Evolutionary conservation across 2,888 invertebrate species (phyloP), one percentile per base, ranked within the genome.

Genomic region (Melitaea athalia): DNA sequence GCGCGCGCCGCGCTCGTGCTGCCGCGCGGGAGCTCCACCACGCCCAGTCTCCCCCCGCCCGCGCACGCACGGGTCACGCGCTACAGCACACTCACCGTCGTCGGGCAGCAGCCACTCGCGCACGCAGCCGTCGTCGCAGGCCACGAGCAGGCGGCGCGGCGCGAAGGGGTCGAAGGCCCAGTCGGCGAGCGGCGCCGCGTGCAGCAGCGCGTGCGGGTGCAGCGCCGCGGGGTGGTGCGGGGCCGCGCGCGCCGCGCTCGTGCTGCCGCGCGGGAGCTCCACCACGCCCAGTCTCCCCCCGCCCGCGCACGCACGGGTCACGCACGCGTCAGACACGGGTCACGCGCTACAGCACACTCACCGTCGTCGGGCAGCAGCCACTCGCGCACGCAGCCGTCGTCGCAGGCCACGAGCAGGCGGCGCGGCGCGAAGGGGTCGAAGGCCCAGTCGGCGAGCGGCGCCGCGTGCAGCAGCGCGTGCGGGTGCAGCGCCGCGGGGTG

Each of bases 131-230:
- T 98, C 98, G 79, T 98, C 99, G 80, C 98, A 98, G 42, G 96
- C 98, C 53, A 98, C 97, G 53, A 97, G 95, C 70, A 99, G 93
- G 63, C 96, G 93, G 63, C 94, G 93, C 75, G 95, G 93, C 85
- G 97, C 94, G 88, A 98, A 98, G 0, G 99, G 99, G 93, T 99
- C 98, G 97, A 98, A 99, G 68, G 96, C 95, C 89, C 99, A 98
- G 90, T 99, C 99, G 94, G 97, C 96, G 49, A 98, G 95, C 77
- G 96, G 96, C 76, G 95, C 96, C 64, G 98, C 96, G 87, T 99
- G 98, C 70, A 98, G 96, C 77, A 99, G 89, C n/a, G 97, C 97
- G 47, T 97, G 96, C 95, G 95, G 38, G 71, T 98, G 96, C 76
- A 99, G 89, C n/a, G 97, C 97, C 45, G 97, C 96, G 95, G 95